Base-by-base conservation (phyloP, 2,888 invertebrate genomes). In the Parelbella ahira region DNA sequence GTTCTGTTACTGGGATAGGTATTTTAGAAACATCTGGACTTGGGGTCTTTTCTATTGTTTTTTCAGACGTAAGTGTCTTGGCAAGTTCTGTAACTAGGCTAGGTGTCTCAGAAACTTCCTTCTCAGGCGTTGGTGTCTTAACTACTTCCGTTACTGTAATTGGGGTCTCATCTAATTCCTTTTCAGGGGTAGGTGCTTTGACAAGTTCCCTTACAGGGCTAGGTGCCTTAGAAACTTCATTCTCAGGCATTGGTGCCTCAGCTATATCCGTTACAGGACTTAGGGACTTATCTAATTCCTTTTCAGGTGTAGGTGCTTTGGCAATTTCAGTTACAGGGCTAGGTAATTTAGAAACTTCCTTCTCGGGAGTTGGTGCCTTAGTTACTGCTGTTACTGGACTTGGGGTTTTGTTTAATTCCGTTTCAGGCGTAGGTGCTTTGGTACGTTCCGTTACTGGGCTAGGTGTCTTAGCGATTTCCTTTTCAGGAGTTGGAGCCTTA, bases 301-400 rank as follows among this genome's bases (percentile, higher is more conserved):
- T 8, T 3, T 1, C 3, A 23, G 21, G 21, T 7, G 21, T 7
- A 4, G n/a, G 4, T 5, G 4, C 5, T 6, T 23, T 13, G 8
- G 21, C 8, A 9, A 13, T 8, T 6, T 21, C 12, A n/a, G 8
- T 3, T 8, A 7, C 7, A 6, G 12, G 21, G 4, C 7, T 21
- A 20, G 21, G 20, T 1, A n/a, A 1, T 7, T 48, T 47, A 30
- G 32, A 3, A 19, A 13, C 8, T 32, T 10, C 11, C n/a, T n/a
- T 6, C 1, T 12, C 20, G 0, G 21, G 23, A 4, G 12, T 32
- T 3, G 33, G 21, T 21, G 7, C 4, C 20, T 15, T 32, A 4
- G 33, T 41, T 3, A 11, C 21, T 4, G 11, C 20, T 12, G 4
- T 10, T 7, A 4, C 7, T 3, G 30, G 38, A 20, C 39, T n/a